Conservation (phyloP, 2,797 vertebrate genomes). For the Urophycis tenuis region DNA sequence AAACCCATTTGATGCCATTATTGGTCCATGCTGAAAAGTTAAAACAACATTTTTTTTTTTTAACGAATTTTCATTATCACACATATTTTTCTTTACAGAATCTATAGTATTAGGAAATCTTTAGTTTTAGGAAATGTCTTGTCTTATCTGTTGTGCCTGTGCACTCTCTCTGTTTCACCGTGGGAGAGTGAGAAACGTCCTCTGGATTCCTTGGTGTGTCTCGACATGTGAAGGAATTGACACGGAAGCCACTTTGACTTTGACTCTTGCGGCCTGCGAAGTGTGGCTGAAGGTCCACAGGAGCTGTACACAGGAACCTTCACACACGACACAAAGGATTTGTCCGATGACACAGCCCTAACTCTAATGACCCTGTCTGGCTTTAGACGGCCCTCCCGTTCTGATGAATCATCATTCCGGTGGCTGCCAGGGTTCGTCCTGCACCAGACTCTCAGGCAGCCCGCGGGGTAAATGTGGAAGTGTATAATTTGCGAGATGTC, state of each 20-base stretch:
- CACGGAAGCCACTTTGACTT: too few species aligned
- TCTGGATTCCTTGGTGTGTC: too few species aligned
- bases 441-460: slow-evolving; percentile 52
- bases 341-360: slow-evolving; percentile 32
- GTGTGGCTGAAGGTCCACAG: background rate
- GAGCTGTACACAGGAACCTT: slow-evolving; percentile 22
- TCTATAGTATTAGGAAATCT: too few species aligned
- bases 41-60: too few species aligned
- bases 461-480: slow-evolving; percentile 59
- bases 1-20: background rate
- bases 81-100: background rate
- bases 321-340: slow-evolving; percentile 36
- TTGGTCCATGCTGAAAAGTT: too few species aligned
- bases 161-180: too few species aligned
- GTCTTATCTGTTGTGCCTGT: too few species aligned
- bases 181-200: too few species aligned
- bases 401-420: slow-evolving; percentile 63
- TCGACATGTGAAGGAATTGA: too few species aligned
- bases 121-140: too few species aligned
- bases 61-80: too few species aligned
- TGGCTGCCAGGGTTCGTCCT: slow-evolving; percentile 49
- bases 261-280: background rate
- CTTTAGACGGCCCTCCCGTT: slow-evolving; percentile 55
- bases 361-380: slow-evolving; percentile 49
- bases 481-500: slow-evolving; percentile 64